Evolutionary conservation across 1,140 invertebrate species (phyloP).

Genomic region (Bursaphelenchus mucronatus): DNA sequence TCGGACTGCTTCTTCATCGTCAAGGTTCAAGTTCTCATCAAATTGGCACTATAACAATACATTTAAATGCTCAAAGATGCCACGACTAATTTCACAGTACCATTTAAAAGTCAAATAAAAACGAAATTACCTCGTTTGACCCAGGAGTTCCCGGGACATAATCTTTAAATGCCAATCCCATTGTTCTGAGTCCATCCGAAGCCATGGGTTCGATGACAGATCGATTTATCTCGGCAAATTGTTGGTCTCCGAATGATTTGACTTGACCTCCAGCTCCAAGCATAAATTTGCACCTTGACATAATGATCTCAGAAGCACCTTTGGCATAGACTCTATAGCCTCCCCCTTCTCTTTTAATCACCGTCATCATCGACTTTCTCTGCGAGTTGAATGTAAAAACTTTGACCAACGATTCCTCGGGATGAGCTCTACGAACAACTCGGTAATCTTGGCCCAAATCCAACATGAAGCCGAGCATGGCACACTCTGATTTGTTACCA

Average conservation of each 20-base stretch:
- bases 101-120: constrained; percentile 7
- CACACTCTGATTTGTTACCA: constrained; percentile 67
- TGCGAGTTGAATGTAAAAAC: constrained; percentile 61
- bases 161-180: constrained; percentile 67
- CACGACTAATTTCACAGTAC: neutral
- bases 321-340: constrained; percentile 60
- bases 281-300: constrained; percentile 52
- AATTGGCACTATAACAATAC: constrained; percentile 14
- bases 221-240: constrained; percentile 84
- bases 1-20: constrained; percentile 56
- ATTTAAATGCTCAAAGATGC: too few species aligned
- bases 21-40: constrained; percentile 55
- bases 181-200: constrained; percentile 79
- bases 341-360: constrained; percentile 38
- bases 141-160: constrained; percentile 76
- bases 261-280: constrained; percentile 62
- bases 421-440: constrained; percentile 61
- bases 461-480: constrained; percentile 64
- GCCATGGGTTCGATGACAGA: constrained; percentile 99
- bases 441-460: constrained; percentile 64
- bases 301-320: constrained; percentile 61
- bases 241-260: constrained; percentile 80
- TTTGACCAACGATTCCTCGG: constrained; percentile 64
- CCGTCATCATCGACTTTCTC: constrained; percentile 60
- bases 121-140: constrained; percentile 39